Conservation (phyloP, 2,888 invertebrate species). For the Spodoptera exigua region DNA sequence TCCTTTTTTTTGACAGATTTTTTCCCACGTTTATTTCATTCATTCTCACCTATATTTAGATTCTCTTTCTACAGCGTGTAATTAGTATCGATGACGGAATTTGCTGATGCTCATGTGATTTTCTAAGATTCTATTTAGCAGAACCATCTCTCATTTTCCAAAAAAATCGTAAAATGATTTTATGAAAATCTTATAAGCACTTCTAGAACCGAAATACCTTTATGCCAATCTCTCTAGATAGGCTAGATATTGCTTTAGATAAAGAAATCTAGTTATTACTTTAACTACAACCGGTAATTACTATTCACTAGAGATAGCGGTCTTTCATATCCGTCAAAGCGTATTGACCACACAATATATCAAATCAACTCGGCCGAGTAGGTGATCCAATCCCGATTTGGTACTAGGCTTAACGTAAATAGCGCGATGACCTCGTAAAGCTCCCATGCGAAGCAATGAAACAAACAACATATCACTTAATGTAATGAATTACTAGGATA, state of each 20-base stretch:
- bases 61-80: not conserved
- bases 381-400: conserved; percentile 47
- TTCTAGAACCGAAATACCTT: no score
- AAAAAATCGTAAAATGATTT: no score
- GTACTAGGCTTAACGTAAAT: conserved; percentile 32
- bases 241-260: not conserved
- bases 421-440: conserved; percentile 38
- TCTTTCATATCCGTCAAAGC: conserved; percentile 29
- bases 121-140: not conserved
- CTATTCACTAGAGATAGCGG: conserved; percentile 36
- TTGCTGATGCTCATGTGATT: not conserved
- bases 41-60: not conserved
- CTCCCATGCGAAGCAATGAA: conserved; percentile 24
- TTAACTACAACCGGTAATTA: conserved; percentile 41
- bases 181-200: no score
- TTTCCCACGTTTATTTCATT: not conserved
- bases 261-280: conserved; percentile 22
- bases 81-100: not conserved
- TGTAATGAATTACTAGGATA: conserved; percentile 53
- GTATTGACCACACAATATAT: conserved; percentile 38
- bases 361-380: conserved; percentile 27
- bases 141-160: not conserved
- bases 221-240: no score
- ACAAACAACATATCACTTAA: conserved; percentile 44
- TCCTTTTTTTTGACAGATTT: not conserved